Conservation (phyloP, 2,113 vertebrate genomes). For the Lycaon pictus region DNA sequence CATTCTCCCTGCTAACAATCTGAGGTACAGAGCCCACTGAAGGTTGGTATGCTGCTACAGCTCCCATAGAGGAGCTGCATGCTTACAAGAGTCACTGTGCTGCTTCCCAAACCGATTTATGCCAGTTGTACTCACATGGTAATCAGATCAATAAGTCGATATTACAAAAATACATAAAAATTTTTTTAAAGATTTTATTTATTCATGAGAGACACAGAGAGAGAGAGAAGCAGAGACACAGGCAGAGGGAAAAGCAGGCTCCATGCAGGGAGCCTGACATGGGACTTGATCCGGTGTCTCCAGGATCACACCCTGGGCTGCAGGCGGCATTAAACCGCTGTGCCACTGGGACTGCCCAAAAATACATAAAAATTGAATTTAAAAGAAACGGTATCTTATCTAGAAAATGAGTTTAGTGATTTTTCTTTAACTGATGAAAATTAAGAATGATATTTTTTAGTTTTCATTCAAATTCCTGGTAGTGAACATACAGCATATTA, state of each 20-base stretch:
- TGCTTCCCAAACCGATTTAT: background rate
- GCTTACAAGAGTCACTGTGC: background rate
- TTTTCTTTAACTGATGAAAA: background rate
- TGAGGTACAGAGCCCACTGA: background rate
- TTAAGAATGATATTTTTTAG: background rate
- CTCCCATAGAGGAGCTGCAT: background rate
- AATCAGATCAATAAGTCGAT: background rate
- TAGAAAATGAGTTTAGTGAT: constrained; percentile 20
- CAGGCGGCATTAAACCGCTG: too few relatives aligned
- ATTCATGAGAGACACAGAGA: too few relatives aligned
- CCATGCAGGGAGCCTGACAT: too few relatives aligned
- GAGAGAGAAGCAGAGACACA: too few relatives aligned
- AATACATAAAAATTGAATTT: background rate
- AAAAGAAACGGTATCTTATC: constrained; percentile 2
- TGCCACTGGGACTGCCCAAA: background rate
- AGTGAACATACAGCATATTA: background rate
- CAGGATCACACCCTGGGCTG: too few relatives aligned
- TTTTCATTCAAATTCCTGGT: background rate
- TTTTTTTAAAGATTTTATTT: too few relatives aligned
- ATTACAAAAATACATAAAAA: background rate
- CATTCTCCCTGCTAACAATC: background rate
- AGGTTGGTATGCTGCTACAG: background rate
- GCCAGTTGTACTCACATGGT: background rate
- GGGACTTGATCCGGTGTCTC: too few relatives aligned
- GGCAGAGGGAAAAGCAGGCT: too few relatives aligned